A percentile compares a stretch with the other conserved stretches of the same genome.
Evolutionary conservation across 92 coral and sea anemone species (phyloP).

Genomic region (Epizoanthus fatuus): DNA sequence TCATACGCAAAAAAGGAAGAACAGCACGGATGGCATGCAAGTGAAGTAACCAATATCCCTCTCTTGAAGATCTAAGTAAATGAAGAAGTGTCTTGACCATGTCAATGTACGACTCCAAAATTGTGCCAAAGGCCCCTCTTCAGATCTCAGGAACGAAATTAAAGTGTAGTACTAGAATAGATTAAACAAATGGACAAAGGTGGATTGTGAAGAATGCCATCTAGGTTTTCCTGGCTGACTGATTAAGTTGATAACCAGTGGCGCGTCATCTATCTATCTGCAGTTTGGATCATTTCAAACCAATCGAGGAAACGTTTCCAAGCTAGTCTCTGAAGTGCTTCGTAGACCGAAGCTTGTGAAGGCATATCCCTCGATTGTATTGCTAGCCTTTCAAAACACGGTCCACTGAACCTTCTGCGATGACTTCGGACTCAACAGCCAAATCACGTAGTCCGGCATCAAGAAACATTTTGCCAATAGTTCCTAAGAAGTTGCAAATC

Average conservation of each 20-base stretch:
- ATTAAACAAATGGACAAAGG: conserved; percentile 29
- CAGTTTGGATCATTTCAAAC: not conserved
- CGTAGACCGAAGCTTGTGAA: conserved; percentile 40
- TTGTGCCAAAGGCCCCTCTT: too few relatives aligned
- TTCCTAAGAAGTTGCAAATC: conserved; percentile 2
- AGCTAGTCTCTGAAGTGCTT: not conserved
- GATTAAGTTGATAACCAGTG: not conserved
- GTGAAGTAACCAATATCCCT: conserved; percentile 54
- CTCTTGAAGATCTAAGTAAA: conserved; percentile 55
- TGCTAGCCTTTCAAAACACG: conserved; percentile 8
- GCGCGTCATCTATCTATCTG: conserved; percentile 1
- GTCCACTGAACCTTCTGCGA: conserved; percentile 34
- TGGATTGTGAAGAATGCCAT: not conserved
- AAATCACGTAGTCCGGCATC: conserved; percentile 51
- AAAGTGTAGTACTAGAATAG: conserved; percentile 28
- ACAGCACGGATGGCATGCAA: conserved; percentile 44
- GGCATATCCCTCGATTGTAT: conserved; percentile 26
- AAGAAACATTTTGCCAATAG: conserved; percentile 24
- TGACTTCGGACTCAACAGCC: conserved; percentile 17
- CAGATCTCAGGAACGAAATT: conserved; percentile 29
- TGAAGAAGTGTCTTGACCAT: too few relatives aligned
- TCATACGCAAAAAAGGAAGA: conserved; percentile 64
- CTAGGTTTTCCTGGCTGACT: not conserved
- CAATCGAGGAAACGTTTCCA: conserved; percentile 18
- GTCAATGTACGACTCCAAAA: too few relatives aligned